phyloP scores from a whole-genome alignment of 1,140 invertebrate genomes.

The Zaprionus kolodkinae region DNA sequence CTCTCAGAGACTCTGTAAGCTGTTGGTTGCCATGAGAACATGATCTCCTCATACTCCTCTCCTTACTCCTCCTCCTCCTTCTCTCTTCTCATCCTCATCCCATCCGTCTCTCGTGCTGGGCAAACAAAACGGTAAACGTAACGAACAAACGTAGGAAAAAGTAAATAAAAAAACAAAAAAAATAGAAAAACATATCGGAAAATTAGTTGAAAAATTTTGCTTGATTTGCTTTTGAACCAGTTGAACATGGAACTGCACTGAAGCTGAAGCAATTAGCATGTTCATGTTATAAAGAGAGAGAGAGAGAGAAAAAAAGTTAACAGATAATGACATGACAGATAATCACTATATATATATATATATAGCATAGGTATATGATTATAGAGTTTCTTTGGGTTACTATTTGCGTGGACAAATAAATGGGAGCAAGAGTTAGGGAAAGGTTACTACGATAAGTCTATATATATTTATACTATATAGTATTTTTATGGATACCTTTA shows the following conservation, averaged over 20 bases:
- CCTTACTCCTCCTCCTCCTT: not conserved
- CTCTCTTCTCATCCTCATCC: not conserved
- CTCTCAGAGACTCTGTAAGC: not conserved
- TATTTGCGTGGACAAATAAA: constrained; percentile 14
- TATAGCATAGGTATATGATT: too few species aligned
- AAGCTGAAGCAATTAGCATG: constrained; percentile 15
- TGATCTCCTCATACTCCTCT: not conserved
- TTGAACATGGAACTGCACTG: not conserved
- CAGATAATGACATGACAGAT: constrained; percentile 9
- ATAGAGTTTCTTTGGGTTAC: not conserved
- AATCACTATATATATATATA: constrained; percentile 2
- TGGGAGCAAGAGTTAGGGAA: not conserved
- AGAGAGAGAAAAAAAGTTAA: not conserved
- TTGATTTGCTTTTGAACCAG: constrained; percentile 7
- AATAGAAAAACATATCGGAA: not conserved
- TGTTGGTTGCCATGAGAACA: constrained; percentile 6
- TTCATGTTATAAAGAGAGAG: constrained; percentile 4
- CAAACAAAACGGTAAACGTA: constrained; percentile 3
- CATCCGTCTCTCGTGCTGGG: not conserved
- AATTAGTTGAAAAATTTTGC: constrained; percentile 12
- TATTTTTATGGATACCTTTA: too few species aligned
- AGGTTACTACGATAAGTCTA: not conserved
- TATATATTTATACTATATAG: too few species aligned
- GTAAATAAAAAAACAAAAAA: not conserved
- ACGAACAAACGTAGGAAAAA: not conserved